Percentiles rank a stretch among this genome's conserved stretches.
These are phyloP conservation scores for Leucoma salicis DNA, from an alignment of 2,888 invertebrate genomes.

Conservation along the genomic window DNA sequence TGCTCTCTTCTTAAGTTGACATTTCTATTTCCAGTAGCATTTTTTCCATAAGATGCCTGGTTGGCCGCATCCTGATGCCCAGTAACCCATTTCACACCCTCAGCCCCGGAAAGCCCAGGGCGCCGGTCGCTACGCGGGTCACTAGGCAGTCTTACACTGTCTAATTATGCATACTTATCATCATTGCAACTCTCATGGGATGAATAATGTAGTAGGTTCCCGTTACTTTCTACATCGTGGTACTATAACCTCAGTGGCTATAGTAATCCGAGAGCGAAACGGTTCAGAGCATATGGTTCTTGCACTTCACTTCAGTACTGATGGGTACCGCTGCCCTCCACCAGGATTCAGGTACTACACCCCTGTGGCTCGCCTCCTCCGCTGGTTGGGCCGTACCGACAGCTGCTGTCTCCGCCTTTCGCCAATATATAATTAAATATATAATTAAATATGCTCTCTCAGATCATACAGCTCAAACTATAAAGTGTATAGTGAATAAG, in stretches of 20 bases:
- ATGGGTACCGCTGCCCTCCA: conserved; percentile 1
- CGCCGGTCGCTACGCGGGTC: conserved; percentile 8
- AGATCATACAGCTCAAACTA: no score
- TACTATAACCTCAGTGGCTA: conserved; percentile 10
- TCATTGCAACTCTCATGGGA: conserved; percentile 1
- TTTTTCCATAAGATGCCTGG: conserved; percentile 2
- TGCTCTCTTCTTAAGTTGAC: neutral
- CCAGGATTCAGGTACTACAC: conserved; percentile 8
- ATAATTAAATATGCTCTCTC: no score
- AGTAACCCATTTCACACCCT: conserved; percentile 11
- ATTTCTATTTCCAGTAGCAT: conserved; percentile 1
- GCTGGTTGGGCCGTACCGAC: conserved; percentile 7
- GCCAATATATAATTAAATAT: no score
- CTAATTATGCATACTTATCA: neutral
- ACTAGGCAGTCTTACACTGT: conserved; percentile 2
- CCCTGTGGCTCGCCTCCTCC: conserved; percentile 11
- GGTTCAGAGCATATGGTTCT: neutral
- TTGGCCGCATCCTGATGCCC: conserved; percentile 10
- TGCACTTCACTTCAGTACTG: neutral
- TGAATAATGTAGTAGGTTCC: conserved; percentile 11
- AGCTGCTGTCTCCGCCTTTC: neutral
- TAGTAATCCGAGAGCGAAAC: conserved; percentile 4
- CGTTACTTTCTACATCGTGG: conserved; percentile 14
- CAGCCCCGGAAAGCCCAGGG: conserved; percentile 10
- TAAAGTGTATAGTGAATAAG: no score